Conservation (phyloP, 2,888 invertebrate species). For the Drosophila demipolita region DNA sequence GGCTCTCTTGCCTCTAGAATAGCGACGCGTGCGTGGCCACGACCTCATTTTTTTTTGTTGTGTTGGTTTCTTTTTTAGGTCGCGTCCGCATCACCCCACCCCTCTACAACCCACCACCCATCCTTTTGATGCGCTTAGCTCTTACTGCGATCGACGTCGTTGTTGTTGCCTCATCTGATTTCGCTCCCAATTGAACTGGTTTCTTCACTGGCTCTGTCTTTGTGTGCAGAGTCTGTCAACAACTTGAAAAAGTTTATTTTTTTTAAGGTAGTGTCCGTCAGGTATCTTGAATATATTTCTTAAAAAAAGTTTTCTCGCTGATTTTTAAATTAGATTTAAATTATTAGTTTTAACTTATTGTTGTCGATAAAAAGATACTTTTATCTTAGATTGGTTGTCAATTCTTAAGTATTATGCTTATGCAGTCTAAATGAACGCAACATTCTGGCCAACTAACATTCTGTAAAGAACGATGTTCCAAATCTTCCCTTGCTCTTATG, state of each 20-base stretch:
- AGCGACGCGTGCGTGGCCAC: constrained; percentile 65
- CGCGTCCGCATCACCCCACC: constrained; percentile 42
- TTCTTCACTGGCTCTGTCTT: neutral
- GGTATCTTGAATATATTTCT: neutral
- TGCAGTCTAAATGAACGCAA: neutral
- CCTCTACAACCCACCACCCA: neutral
- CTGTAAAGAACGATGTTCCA: neutral
- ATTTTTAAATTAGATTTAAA: neutral
- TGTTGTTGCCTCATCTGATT: neutral
- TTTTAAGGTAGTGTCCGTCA: neutral
- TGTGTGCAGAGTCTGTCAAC: neutral
- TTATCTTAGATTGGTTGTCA: neutral
- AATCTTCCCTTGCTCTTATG: neutral
- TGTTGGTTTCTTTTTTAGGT: constrained; percentile 69
- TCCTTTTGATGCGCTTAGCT: neutral
- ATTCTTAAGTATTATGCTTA: neutral
- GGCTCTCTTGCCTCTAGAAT: constrained; percentile 6
- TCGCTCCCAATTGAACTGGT: neutral
- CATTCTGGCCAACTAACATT: neutral
- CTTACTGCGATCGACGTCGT: constrained; percentile 14
- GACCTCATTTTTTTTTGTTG: constrained; percentile 59
- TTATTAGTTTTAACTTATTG: neutral
- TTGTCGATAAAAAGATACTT: neutral
- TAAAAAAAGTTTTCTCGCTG: neutral
- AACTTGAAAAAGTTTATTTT: neutral